These are phyloP conservation scores for Chiloscyllium punctatum DNA, from an alignment of 2,797 vertebrate genomes.

Conservation along the genomic window DNA sequence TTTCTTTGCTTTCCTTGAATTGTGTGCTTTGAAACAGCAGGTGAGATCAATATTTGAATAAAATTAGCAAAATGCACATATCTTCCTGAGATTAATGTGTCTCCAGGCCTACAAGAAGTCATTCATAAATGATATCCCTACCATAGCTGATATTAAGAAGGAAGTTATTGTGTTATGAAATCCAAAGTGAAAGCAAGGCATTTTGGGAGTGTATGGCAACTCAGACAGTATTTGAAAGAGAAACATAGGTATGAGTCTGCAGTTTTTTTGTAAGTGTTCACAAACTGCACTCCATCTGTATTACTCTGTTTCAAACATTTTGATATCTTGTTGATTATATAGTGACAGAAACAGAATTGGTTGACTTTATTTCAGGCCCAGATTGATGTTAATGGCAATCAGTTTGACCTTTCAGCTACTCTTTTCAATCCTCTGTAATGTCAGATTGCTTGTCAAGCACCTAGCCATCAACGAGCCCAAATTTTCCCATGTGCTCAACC, in stretches of 20 bases:
- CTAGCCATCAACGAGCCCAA: not conserved
- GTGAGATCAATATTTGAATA: not conserved
- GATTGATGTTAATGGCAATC: not conserved
- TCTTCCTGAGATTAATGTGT: not conserved
- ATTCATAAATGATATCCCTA: not conserved
- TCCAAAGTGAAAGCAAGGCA: not conserved
- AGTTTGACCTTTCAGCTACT: not conserved
- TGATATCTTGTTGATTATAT: not conserved
- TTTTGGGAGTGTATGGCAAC: not conserved
- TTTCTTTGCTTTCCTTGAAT: not conserved
- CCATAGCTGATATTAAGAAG: not conserved
- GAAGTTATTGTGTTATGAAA: not conserved
- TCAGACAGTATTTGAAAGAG: not conserved
- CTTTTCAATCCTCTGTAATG: not conserved
- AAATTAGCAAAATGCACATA: not conserved
- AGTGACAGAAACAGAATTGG: not conserved
- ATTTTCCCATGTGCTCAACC: not conserved
- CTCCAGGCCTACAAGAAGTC: not conserved
- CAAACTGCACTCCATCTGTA: not conserved
- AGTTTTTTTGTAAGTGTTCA: not conserved
- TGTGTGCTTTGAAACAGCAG: not conserved
- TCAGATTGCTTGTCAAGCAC: not conserved
- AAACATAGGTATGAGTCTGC: not conserved
- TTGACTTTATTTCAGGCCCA: not conserved
- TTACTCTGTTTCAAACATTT: not conserved